phyloP scores from a whole-genome alignment of 1,140 invertebrate species.

The Pseudachorutes palmiensis region DNA sequence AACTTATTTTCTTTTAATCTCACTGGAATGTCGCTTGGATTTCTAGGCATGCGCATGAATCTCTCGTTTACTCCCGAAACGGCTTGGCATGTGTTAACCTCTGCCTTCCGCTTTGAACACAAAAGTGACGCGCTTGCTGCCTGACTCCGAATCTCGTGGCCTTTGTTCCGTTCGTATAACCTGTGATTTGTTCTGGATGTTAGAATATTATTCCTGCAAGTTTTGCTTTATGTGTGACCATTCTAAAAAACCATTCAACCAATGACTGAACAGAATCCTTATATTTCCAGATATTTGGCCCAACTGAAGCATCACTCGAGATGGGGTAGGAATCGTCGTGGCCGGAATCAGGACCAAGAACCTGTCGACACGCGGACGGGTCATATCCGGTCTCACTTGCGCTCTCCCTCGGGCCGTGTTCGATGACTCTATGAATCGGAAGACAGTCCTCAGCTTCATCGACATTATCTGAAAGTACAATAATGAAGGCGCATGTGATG shows the following conservation, averaged over 20 bases:
- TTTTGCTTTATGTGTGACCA: background rate
- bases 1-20: background rate
- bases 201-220: too few species aligned
- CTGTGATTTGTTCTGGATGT: too few species aligned
- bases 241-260: background rate
- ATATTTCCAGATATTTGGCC: slow-evolving; percentile 33
- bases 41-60: background rate
- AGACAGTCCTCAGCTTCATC: background rate
- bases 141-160: too few species aligned
- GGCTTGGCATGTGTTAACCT: too few species aligned
- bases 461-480: too few species aligned
- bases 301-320: slow-evolving; percentile 37
- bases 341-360: slow-evolving; percentile 54
- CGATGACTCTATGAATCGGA: too few species aligned
- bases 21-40: background rate
- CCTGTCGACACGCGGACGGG: slow-evolving; percentile 56
- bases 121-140: too few species aligned
- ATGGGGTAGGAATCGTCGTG: slow-evolving; percentile 51
- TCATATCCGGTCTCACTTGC: slow-evolving; percentile 77
- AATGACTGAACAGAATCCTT: slow-evolving; percentile 10
- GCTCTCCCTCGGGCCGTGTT: slow-evolving; percentile 75
- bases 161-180: too few species aligned
- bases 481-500: too few species aligned
- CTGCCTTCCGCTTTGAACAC: too few species aligned
- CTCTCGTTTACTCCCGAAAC: background rate